Percentiles rank a stretch among this genome's conserved stretches.
Conservation (phyloP, 23 tunicate species). For the Styela clava region DNA sequence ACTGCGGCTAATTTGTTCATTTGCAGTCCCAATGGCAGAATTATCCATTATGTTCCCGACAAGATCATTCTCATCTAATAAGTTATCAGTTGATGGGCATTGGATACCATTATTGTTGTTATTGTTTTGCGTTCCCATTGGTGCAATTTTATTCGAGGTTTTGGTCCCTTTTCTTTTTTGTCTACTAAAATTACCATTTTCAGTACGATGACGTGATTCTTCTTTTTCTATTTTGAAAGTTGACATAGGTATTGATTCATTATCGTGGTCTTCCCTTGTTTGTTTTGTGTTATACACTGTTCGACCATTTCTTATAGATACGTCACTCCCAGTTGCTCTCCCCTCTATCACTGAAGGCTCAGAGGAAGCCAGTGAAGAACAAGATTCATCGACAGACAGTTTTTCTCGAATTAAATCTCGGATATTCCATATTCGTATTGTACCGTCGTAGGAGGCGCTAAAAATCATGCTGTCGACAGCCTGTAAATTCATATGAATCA, state of each 20-base stretch:
- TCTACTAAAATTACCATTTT: neutral
- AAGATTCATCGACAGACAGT: slow-evolving; percentile 12
- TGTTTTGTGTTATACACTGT: neutral
- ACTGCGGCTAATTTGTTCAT: neutral
- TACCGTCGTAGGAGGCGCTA: slow-evolving; percentile 90
- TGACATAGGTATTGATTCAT: neutral
- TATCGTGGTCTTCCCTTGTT: neutral
- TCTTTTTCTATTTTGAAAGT: neutral
- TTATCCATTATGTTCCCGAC: neutral
- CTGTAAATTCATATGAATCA: slow-evolving; percentile 37
- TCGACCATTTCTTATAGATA: neutral
- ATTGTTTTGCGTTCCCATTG: neutral
- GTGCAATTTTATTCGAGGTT: neutral
- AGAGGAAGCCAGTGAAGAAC: slow-evolving; percentile 35
- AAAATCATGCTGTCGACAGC: slow-evolving; percentile 37
- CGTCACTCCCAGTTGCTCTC: neutral
- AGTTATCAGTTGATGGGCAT: neutral
- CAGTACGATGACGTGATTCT: neutral
- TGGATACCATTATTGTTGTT: neutral
- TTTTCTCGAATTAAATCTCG: slow-evolving; percentile 35
- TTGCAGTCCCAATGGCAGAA: neutral
- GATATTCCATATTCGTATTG: slow-evolving; percentile 74
- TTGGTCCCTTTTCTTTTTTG: neutral
- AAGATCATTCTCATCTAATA: neutral
- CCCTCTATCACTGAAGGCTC: slow-evolving; percentile 14